These are phyloP conservation scores for Drosophila percnosoma DNA, from an alignment of 2,888 invertebrate genomes.

Conservation along the genomic window DNA sequence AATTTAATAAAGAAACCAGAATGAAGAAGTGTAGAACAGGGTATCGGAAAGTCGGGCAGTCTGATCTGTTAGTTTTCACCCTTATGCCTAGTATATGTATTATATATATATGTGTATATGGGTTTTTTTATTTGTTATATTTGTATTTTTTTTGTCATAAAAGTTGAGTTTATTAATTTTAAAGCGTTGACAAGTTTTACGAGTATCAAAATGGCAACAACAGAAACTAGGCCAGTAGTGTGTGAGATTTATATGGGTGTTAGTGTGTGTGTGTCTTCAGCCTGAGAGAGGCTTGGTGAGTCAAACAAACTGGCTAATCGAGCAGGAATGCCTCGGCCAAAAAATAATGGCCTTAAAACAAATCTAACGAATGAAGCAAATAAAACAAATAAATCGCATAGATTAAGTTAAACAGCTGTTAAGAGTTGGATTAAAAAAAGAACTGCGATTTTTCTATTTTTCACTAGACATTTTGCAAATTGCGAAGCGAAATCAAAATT, in stretches of 20 bases:
- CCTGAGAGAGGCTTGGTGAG: conserved; percentile 28
- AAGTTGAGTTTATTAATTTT: conserved; percentile 76
- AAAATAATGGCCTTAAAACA: conserved; percentile 11
- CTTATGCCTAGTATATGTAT: conserved; percentile 3
- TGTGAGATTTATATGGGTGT: conserved; percentile 11
- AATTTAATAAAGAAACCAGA: neutral
- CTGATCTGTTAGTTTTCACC: neutral
- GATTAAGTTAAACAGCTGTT: conserved; percentile 44
- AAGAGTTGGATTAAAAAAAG: neutral
- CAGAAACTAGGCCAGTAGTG: conserved; percentile 77
- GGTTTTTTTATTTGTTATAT: conserved; percentile 11
- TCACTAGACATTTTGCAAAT: conserved; percentile 1
- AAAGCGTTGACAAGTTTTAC: conserved; percentile 78
- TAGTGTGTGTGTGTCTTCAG: conserved; percentile 1
- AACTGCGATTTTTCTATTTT: neutral
- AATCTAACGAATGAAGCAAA: conserved; percentile 4
- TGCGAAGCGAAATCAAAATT: conserved; percentile 11
- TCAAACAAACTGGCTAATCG: conserved; percentile 38
- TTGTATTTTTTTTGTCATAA: conserved; percentile 48
- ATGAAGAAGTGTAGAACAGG: neutral
- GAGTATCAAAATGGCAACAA: conserved; percentile 44
- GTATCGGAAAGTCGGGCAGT: neutral
- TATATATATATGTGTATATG: neutral
- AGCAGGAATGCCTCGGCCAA: conserved; percentile 34
- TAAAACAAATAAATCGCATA: neutral